Evolutionary conservation across 2,888 invertebrate genomes (phyloP).

Genomic region (Caenorhabditis sulstoni): DNA sequence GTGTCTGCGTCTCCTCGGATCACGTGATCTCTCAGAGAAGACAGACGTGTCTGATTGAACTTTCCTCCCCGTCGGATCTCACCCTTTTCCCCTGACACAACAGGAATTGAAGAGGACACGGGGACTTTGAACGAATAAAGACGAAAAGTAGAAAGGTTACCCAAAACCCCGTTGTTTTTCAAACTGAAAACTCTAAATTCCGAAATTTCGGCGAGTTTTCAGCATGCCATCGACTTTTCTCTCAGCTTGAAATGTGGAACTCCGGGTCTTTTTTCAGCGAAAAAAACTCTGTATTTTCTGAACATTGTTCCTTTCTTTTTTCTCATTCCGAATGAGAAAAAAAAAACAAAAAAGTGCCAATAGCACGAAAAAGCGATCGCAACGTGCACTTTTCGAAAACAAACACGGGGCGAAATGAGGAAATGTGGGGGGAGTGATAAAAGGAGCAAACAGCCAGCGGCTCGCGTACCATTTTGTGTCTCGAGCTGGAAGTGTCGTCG

Average conservation of each 20-base stretch:
- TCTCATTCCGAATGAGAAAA: background rate
- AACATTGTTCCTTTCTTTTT: background rate
- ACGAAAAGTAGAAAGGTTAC: background rate
- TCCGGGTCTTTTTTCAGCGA: no score
- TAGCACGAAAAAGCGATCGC: conserved; percentile 15
- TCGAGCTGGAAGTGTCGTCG: background rate
- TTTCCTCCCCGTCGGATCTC: background rate
- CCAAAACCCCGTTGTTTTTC: no score
- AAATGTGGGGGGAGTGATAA: conserved; percentile 14
- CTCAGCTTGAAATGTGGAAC: no score
- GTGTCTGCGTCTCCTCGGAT: conserved; percentile 20
- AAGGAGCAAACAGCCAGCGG: conserved; percentile 30
- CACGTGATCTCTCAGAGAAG: conserved; percentile 16
- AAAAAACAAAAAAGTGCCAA: background rate
- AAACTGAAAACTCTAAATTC: no score
- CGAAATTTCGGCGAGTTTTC: no score
- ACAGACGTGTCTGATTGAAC: conserved; percentile 3
- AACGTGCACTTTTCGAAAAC: conserved; percentile 55
- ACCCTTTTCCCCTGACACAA: background rate
- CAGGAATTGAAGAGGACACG: background rate
- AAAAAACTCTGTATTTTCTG: no score
- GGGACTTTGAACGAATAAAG: conserved; percentile 3
- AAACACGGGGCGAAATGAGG: conserved; percentile 16
- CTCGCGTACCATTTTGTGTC: conserved; percentile 18
- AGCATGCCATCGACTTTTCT: no score